Conservation (phyloP, 1,140 invertebrate species). For the Leptopilina clavipes region DNA sequence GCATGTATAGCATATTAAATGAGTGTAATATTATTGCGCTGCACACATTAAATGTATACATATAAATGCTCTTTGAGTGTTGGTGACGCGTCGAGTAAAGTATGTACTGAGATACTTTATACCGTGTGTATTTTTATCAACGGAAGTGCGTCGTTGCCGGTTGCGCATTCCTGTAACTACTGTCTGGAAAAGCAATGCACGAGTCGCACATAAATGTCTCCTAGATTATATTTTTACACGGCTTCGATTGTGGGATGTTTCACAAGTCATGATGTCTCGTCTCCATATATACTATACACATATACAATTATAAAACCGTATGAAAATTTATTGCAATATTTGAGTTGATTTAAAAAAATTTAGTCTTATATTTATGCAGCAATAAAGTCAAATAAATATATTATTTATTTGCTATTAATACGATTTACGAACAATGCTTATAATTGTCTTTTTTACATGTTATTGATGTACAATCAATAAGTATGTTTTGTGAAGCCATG, state of each 20-base stretch:
- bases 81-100: constrained; percentile 42
- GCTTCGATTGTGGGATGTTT: not conserved
- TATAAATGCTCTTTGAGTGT: not conserved
- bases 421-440: too few species aligned
- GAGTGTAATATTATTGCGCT: constrained; percentile 34
- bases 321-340: not conserved
- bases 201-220: constrained; percentile 35
- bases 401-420: too few species aligned
- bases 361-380: too few species aligned
- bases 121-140: constrained; percentile 73
- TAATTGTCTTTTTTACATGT: not conserved
- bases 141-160: constrained; percentile 72
- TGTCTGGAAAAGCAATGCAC: constrained; percentile 57
- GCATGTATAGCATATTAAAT: not conserved
- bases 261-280: not conserved
- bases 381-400: too few species aligned
- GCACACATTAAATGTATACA: not conserved
- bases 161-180: constrained; percentile 64
- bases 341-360: not conserved
- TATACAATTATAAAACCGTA: too few species aligned
- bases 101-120: constrained; percentile 65
- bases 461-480: not conserved
- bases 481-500: constrained; percentile 64
- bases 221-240: constrained; percentile 48
- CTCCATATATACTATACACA: not conserved